Evolutionary conservation across 2,113 vertebrate species (phyloP), one percentile per base, ranked within the genome.

Genomic region (Pycnonotus jocosus): DNA sequence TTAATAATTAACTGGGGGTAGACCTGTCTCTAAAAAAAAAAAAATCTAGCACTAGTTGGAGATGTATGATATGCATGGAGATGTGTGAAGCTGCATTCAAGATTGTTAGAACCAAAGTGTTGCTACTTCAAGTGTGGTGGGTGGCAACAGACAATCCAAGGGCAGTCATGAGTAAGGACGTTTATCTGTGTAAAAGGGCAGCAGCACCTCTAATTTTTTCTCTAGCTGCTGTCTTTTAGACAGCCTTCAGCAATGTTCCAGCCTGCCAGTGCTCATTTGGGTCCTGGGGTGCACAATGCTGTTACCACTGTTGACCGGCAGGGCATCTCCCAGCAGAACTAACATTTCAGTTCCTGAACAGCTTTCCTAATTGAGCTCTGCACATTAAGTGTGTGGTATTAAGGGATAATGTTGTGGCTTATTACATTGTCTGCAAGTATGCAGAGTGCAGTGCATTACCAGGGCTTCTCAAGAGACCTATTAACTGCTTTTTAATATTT

Each of bases 371-470:
- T 44, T 33, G 79, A 95, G 60, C 35, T 83, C 44, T 64, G 68
- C 79, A 56, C 71, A 30, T 45, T 38, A 77, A 95, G 51, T 51
- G 31, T 86, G 78, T 1, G 10, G 60, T 89, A 92, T 74, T 74
- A 81, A 87, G 48, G 91, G 85, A 56, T 88, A 95, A 68, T 44
- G 18, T 27, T 93, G 93, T 82, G 79, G 92, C 51, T 94, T 92
- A 92, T 83, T 78, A 83, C 56, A 78, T 93, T 96, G 95, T 85
- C 81, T 95, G 61, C 51, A 93, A 94, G 64, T 64, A 94, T 95
- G 82, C 35, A 81, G 86, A 91, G 70, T 96, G 56, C 51, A 90
- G 68, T 87, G 88, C 80, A 28, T 71, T 88, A 83, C 90, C 7
- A 40, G n/a, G 38, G 61, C n/a, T 54, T 86, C 85, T 85, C 91